Percentiles rank a stretch among this genome's conserved stretches.
Evolutionary conservation across 2,888 invertebrate genomes (phyloP).

Genomic region (Drosophila mimetica): DNA sequence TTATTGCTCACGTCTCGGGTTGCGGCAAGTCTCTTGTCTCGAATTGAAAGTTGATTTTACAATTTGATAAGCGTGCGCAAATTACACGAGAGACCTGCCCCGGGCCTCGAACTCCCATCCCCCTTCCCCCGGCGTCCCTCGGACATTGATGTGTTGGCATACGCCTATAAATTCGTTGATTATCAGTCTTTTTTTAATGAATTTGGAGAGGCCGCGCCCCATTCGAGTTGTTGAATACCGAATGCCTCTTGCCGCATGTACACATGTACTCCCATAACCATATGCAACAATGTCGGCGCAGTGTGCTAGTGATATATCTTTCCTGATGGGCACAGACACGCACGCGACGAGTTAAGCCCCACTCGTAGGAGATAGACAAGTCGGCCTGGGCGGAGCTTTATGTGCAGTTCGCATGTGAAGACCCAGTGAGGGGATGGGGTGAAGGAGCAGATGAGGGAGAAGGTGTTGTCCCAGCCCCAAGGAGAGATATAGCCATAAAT

Average conservation of each 20-base stretch:
- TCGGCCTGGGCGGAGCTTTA: constrained; percentile 50
- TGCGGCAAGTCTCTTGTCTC: constrained; percentile 42
- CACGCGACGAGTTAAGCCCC: constrained; percentile 25
- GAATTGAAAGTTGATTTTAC: constrained; percentile 78
- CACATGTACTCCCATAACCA: constrained; percentile 33
- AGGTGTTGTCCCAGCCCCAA: constrained; percentile 4
- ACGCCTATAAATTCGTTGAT: constrained; percentile 77
- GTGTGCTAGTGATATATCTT: constrained; percentile 16
- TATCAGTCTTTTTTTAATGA: constrained; percentile 67
- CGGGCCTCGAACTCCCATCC: not conserved
- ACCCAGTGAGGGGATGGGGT: constrained; percentile 26
- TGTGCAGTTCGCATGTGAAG: constrained; percentile 75
- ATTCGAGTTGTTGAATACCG: constrained; percentile 48
- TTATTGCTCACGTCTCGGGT: constrained; percentile 67
- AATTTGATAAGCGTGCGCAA: constrained; percentile 77
- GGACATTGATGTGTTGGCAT: constrained; percentile 75
- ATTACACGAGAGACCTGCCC: constrained; percentile 71
- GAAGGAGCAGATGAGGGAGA: constrained; percentile 2
- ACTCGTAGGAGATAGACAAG: constrained; percentile 32
- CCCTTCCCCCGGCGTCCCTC: constrained; percentile 41
- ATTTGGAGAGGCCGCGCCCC: constrained; percentile 59
- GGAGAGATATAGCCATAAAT: constrained; percentile 38
- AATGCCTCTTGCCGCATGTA: constrained; percentile 20
- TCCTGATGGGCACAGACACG: constrained; percentile 39
- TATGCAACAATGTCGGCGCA: constrained; percentile 36